Evolutionary conservation across 30 jellyfish, hydroid and myxozoan genomes (phyloP), one percentile per base, ranked within the genome.

Genomic region (Nemopilema nomurai): DNA sequence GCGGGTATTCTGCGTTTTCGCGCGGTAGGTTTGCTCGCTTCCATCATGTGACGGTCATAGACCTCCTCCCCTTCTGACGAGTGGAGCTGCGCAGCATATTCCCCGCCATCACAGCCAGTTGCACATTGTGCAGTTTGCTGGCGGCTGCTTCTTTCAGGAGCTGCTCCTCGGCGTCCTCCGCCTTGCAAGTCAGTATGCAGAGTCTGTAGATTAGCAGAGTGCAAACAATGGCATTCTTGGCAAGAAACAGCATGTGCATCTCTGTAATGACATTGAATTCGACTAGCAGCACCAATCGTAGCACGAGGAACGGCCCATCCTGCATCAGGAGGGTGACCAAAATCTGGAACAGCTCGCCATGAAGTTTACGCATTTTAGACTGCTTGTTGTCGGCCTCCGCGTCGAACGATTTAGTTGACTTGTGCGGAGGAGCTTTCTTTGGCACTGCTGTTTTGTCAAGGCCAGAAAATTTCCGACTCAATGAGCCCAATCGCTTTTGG

Each of bases 221-320:
- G 71, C 96, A 91, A 26, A 91, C 96, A 78, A 91, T 91, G 77
- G 96, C 97, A 79, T 91, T 91, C 87, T 91, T 91, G 6, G 90
- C 85, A 63, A 91, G 50, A 82, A 90, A 91, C 21, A 91, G 88
- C 52, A 91, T 91, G 64, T 84, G 96, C 96, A 91, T 91, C 53
- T 91, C 97, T 22, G 96, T 91, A 18, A 51, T 24, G 71, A 91
- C 88, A 78, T 67, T 71, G 51, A 72, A 91, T 75, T 84, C 83
- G 8, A 84, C 81, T 9, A 85, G 26, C 74, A 91, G 78, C 8
- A 81, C 91, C 52, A 91, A 41, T 24, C 97, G 80, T n/a, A 91
- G 74, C 21, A 91, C 74, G 50, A 91, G 81, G 33, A 91, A 91
- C 49, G 97, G 97, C 3, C 96, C 97, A 71, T 91, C 97, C 78